A percentile compares a stretch with the other conserved stretches of the same genome.
These are phyloP conservation scores for Dinoponera quadriceps DNA, from an alignment of 1,140 invertebrate genomes.

Conservation along the genomic window DNA sequence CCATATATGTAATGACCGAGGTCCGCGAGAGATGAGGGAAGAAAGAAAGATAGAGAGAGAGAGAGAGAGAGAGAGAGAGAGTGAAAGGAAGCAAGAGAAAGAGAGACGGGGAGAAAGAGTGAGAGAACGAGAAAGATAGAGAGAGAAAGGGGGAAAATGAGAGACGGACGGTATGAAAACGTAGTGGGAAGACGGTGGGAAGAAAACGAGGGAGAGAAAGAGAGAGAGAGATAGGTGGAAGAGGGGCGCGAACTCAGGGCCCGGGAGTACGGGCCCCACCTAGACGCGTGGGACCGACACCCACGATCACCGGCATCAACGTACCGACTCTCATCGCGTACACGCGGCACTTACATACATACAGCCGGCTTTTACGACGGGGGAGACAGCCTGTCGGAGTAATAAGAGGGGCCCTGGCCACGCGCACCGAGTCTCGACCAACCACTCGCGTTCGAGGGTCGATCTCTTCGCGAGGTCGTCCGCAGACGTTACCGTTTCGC, in stretches of 20 bases:
- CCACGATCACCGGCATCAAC: constrained; percentile 78
- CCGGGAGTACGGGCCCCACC: constrained; percentile 75
- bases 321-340: constrained; percentile 74
- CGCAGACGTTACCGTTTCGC: constrained; percentile 63
- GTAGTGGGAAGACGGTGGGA: no score
- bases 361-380: constrained; percentile 74
- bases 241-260: constrained; percentile 60
- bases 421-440: constrained; percentile 77
- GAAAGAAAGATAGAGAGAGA: constrained; percentile 22
- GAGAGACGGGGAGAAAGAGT: constrained; percentile 34
- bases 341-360: constrained; percentile 74
- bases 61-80: constrained; percentile 21
- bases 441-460: constrained; percentile 71
- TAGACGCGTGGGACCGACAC: constrained; percentile 83
- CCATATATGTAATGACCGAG: constrained; percentile 80
- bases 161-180: constrained; percentile 33
- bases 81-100: constrained; percentile 8
- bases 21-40: constrained; percentile 46
- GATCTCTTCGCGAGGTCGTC: constrained; percentile 52
- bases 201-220: no score
- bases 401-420: constrained; percentile 79
- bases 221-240: constrained; percentile 43
- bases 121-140: constrained; percentile 14
- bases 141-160: constrained; percentile 50
- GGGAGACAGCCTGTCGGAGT: constrained; percentile 75